These are phyloP conservation scores for Microcebus ravelobensis DNA, from an alignment of 2,113 vertebrate genomes.

Conservation along the genomic window DNA sequence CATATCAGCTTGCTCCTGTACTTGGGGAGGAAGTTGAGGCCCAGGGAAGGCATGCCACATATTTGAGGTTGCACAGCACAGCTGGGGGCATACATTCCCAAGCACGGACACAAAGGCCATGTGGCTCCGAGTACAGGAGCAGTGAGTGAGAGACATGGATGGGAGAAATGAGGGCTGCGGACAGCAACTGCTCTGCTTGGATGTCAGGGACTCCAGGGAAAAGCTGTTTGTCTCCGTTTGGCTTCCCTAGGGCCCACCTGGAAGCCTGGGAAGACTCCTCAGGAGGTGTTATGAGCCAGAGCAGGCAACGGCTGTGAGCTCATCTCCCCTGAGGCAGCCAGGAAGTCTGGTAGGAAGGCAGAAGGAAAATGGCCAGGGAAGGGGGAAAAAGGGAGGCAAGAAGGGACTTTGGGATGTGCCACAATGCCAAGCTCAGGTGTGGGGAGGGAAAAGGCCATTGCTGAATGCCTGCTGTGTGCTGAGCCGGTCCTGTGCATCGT, in stretches of 20 bases:
- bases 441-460: background rate
- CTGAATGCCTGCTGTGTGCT: background rate
- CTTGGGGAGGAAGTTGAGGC: background rate
- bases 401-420: background rate
- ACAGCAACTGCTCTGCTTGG: background rate
- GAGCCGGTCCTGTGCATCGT: background rate
- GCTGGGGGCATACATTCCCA: background rate
- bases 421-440: background rate
- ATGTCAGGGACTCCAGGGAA: constrained; percentile 17
- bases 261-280: constrained; percentile 41
- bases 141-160: background rate
- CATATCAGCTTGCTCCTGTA: background rate
- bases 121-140: background rate
- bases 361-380: background rate
- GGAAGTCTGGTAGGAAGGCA: constrained; percentile 27
- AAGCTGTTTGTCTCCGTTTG: constrained; percentile 64
- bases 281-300: constrained; percentile 42
- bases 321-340: constrained; percentile 49
- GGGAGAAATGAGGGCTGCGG: background rate
- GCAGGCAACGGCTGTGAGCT: constrained; percentile 60
- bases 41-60: background rate
- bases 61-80: background rate
- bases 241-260: constrained; percentile 36
- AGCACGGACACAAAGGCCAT: background rate
- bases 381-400: background rate